Conservation (phyloP, 2,888 invertebrate genomes). For the Pachycephus smyrnensis region DNA sequence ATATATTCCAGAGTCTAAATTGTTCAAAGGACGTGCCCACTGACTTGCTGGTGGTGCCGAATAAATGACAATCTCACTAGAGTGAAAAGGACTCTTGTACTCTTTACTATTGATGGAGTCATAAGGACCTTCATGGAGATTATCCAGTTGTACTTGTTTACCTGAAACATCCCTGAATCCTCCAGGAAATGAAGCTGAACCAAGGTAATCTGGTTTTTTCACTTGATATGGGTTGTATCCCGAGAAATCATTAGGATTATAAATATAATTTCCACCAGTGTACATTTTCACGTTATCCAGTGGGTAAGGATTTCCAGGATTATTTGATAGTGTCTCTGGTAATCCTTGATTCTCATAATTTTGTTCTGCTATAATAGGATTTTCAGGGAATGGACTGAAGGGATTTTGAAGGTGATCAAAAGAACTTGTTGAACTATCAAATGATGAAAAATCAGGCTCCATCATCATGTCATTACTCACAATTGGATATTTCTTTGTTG, state of each 20-base stretch:
- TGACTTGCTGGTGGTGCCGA: not conserved
- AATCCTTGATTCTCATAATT: not conserved
- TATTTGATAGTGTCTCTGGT: not conserved
- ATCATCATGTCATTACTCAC: not conserved
- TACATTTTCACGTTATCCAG: conserved; percentile 22
- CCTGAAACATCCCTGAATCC: not conserved
- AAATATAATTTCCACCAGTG: conserved; percentile 13
- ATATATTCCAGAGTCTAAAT: not conserved
- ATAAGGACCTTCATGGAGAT: not conserved
- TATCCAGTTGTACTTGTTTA: not conserved
- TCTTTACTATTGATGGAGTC: not conserved
- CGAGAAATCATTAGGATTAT: conserved; percentile 1
- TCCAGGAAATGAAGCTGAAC: not conserved
- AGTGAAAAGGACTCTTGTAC: not conserved
- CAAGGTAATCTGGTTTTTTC: not conserved
- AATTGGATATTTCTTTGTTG: not conserved
- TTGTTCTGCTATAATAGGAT: not conserved
- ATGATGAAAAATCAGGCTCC: not conserved
- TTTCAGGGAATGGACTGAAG: not conserved
- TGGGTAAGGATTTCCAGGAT: not conserved
- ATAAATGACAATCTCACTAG: not conserved
- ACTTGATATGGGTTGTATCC: conserved; percentile 9
- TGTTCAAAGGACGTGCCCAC: not conserved
- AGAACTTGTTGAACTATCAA: not conserved
- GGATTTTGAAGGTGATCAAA: not conserved